These are phyloP conservation scores for Drosophila chauvacae DNA, from an alignment of 1,140 invertebrate genomes.

Conservation along the genomic window DNA sequence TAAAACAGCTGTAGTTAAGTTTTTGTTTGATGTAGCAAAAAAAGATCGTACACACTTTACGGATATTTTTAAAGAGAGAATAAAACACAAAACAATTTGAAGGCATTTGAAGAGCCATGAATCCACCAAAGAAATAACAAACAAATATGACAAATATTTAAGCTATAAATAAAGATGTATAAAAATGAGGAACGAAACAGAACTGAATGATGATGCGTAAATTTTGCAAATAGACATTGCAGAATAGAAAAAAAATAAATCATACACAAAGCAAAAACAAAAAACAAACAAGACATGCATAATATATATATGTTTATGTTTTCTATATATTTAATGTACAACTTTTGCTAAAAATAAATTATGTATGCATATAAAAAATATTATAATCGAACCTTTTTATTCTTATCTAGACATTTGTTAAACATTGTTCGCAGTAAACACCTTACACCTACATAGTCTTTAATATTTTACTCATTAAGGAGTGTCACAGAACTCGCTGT, in stretches of 20 bases:
- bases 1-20: constrained; percentile 59
- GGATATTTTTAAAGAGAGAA: constrained; percentile 60
- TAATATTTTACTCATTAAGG: constrained; percentile 14
- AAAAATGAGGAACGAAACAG: constrained; percentile 53
- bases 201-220: constrained; percentile 70
- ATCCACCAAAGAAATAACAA: constrained; percentile 55
- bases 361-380: constrained; percentile 65
- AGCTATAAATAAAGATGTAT: constrained; percentile 62
- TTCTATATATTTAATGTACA: constrained; percentile 56
- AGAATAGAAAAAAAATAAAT: constrained; percentile 23
- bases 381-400: constrained; percentile 40
- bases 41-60: constrained; percentile 38
- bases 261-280: constrained; percentile 36
- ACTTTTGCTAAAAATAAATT: constrained; percentile 68
- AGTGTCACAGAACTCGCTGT: background rate
- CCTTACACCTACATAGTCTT: constrained; percentile 1
- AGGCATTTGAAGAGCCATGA: constrained; percentile 43
- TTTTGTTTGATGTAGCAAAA: constrained; percentile 61
- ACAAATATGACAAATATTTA: constrained; percentile 66
- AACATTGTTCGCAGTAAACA: constrained; percentile 16
- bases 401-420: constrained; percentile 37
- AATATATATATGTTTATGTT: constrained; percentile 69
- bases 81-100: constrained; percentile 34
- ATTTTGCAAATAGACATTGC: constrained; percentile 45
- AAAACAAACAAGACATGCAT: constrained; percentile 44